Evolutionary conservation across 2,113 vertebrate species (phyloP), one percentile per base, ranked within the genome.

Genomic region (Arenaria interpres): DNA sequence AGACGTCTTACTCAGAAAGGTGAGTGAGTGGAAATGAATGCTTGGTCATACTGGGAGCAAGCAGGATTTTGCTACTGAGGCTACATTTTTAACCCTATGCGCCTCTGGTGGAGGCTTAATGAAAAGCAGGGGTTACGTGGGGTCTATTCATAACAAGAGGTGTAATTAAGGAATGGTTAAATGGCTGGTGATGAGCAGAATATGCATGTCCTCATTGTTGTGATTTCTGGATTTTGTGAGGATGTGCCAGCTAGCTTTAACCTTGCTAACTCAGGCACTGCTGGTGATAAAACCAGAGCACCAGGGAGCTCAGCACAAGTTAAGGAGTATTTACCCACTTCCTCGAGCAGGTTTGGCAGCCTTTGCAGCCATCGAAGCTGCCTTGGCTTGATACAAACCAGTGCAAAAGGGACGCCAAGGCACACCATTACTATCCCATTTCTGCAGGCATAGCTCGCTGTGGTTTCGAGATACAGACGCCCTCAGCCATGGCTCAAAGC

Each of bases 1-100:
- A 53, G 60, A 66, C 83, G 0, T 41, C 93, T 95, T 76, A 60
- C 87, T 85, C 81, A 85, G 88, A 12, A 6, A 68, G 95, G 94
- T 97, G 96, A 97, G 96, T 85, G 95, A 89, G 90, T 68, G 74
- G 88, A 88, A 94, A 96, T 94, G 92, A 96, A 93, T 50, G 85
- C 84, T 80, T 32, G 84, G 33, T 91, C 91, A 92, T 24, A 32
- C 68, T 32, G 21, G 75, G 7, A 74, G 41, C 57, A 22, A 41
- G 73, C 77, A 67, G 85, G 63, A 28, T 64, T 93, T 78, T 33
- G 93, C 79, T 75, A 63, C 79, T 73, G 80, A 85, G 85, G 74
- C 71, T 85, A 79, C 79, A 12, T 71, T 66, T 93, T 68, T 51
- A 83, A 80, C 77, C 86, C 59, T 73, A 2, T 33, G 90, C 53